A percentile compares a stretch with the other conserved stretches of the same genome.
These are phyloP conservation scores for Drosophila asahinai DNA, from an alignment of 1,140 invertebrate species.

Conservation along the genomic window DNA sequence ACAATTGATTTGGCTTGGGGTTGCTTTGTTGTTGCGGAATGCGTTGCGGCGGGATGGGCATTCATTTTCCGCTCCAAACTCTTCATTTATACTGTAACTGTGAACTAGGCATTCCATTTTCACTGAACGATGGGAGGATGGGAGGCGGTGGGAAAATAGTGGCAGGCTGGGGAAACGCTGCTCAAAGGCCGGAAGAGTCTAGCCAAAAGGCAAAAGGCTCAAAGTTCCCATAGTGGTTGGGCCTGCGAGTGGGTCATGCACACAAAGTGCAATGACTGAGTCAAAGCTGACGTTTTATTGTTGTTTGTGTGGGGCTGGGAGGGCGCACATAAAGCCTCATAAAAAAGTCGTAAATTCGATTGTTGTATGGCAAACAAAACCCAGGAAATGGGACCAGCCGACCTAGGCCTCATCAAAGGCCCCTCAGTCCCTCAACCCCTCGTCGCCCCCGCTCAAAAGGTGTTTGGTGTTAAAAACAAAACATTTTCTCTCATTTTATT, in stretches of 20 bases:
- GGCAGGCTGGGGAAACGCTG: slow-evolving; percentile 11
- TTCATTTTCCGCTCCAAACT: slow-evolving; percentile 67
- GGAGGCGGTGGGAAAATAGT: background rate
- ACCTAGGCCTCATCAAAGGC: slow-evolving; percentile 27
- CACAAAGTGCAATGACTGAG: slow-evolving; percentile 77
- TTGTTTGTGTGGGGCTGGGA: slow-evolving; percentile 49
- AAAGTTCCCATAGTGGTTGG: slow-evolving; percentile 38
- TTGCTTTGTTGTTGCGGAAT: slow-evolving; percentile 19
- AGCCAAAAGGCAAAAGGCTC: slow-evolving; percentile 71
- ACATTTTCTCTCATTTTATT: slow-evolving; percentile 65
- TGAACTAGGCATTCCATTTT: slow-evolving; percentile 59
- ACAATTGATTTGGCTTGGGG: slow-evolving; percentile 70
- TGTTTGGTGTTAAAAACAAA: slow-evolving; percentile 82
- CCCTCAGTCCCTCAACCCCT: background rate
- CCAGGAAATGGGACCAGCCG: slow-evolving; percentile 69
- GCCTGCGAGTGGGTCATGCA: slow-evolving; percentile 40
- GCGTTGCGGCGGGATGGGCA: slow-evolving; percentile 17
- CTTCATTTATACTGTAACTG: slow-evolving; percentile 68
- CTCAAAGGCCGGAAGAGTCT: slow-evolving; percentile 77
- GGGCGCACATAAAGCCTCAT: slow-evolving; percentile 74
- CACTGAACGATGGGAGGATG: background rate
- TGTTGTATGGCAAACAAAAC: slow-evolving; percentile 79
- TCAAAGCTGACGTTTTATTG: slow-evolving; percentile 77
- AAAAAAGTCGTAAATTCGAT: slow-evolving; percentile 82
- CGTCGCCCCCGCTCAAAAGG: slow-evolving; percentile 59